phyloP scores from a whole-genome alignment of 2,888 invertebrate species.

The Papilio elwesi region DNA sequence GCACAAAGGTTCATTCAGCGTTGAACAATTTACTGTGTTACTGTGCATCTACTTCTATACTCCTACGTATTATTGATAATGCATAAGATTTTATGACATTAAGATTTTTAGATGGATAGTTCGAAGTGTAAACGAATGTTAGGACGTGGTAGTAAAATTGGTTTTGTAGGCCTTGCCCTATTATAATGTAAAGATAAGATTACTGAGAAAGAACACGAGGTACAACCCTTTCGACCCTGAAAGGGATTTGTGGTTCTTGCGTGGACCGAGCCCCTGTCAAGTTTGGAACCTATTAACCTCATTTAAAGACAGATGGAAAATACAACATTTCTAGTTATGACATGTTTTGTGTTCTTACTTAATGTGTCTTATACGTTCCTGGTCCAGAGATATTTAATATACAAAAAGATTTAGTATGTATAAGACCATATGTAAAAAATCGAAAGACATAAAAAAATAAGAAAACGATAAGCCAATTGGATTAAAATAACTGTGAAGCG shows the following conservation, averaged over 20 bases:
- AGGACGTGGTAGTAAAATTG: no score
- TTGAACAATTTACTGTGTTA: no score
- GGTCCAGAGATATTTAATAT: no score
- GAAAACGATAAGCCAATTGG: no score
- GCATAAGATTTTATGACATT: neutral
- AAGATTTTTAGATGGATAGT: neutral
- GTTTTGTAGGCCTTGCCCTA: neutral
- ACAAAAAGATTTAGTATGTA: no score
- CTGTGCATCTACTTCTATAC: neutral
- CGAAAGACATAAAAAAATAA: no score
- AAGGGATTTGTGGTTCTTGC: conserved; percentile 11
- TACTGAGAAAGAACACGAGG: conserved; percentile 12
- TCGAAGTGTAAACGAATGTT: neutral
- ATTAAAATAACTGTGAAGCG: no score
- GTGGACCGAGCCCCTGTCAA: conserved; percentile 10
- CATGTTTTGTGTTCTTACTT: neutral
- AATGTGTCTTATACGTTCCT: neutral
- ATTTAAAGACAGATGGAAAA: conserved; percentile 4
- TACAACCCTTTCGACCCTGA: conserved; percentile 9
- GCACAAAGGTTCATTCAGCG: no score
- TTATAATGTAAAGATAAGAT: conserved; percentile 12
- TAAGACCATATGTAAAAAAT: no score
- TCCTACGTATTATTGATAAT: neutral
- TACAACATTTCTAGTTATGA: neutral
- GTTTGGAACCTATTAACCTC: conserved; percentile 10